Percentiles rank a stretch among this genome's conserved stretches.
Evolutionary conservation across 2,797 vertebrate genomes (phyloP).

Genomic region (Knipowitschia caucasica): DNA sequence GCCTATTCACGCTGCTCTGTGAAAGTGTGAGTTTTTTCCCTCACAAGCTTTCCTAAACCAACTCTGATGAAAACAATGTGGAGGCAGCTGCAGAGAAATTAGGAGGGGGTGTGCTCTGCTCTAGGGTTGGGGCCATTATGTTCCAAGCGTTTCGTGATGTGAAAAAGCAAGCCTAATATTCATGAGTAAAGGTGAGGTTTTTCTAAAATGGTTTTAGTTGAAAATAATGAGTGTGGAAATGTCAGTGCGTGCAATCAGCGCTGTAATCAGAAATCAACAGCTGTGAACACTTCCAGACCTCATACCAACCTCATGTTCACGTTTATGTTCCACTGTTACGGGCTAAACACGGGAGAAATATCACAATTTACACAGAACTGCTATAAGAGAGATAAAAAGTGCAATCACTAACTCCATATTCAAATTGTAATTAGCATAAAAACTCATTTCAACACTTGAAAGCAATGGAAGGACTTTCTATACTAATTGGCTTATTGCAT

Average conservation of each 20-base stretch:
- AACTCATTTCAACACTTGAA: conserved; percentile 1
- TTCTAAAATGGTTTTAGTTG: background rate
- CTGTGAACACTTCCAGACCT: background rate
- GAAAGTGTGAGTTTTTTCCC: conserved; percentile 5
- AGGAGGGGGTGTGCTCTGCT: conserved; percentile 12
- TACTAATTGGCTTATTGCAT: background rate
- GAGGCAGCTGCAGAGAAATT: conserved; percentile 27
- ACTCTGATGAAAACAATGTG: conserved; percentile 29
- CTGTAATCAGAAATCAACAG: conserved; percentile 1
- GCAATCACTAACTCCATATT: background rate
- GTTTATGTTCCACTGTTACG: background rate
- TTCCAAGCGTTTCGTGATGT: background rate
- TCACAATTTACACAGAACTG: too few relatives aligned
- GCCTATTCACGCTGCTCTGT: conserved; percentile 38
- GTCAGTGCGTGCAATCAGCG: background rate
- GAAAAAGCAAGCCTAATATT: conserved; percentile 7
- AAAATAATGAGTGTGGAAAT: background rate
- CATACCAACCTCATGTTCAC: background rate
- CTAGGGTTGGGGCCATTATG: background rate
- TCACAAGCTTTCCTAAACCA: conserved; percentile 37
- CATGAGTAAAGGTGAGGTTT: conserved; percentile 20
- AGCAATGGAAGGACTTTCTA: background rate
- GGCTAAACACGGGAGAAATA: background rate
- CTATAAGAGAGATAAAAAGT: too few relatives aligned
- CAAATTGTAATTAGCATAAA: conserved; percentile 3